Percentiles rank a stretch among this genome's conserved stretches.
Conservation (phyloP, 2,113 vertebrate species). For the Megaleporinus macrocephalus region DNA sequence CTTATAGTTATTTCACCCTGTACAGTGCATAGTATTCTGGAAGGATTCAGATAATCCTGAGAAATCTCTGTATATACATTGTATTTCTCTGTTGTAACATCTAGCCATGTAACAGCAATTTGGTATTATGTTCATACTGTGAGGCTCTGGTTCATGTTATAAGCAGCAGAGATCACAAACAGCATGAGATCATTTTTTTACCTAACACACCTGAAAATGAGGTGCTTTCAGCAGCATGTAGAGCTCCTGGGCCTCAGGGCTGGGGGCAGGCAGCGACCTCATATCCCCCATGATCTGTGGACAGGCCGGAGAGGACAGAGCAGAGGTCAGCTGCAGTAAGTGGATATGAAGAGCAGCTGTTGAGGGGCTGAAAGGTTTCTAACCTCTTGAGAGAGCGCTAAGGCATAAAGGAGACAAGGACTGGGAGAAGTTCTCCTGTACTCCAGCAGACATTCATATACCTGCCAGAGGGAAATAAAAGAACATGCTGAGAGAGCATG, state of each 20-base stretch:
- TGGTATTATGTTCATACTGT: not conserved
- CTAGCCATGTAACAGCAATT: too few relatives aligned
- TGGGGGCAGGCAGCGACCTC: slow-evolving; percentile 59
- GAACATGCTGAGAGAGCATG: not conserved
- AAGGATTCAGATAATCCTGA: too few relatives aligned
- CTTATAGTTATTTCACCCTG: too few relatives aligned
- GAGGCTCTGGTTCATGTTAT: not conserved
- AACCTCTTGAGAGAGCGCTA: slow-evolving; percentile 80
- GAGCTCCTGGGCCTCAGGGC: slow-evolving; percentile 82
- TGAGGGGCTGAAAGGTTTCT: slow-evolving; percentile 32
- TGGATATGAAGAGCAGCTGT: not conserved
- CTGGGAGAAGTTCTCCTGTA: slow-evolving; percentile 74
- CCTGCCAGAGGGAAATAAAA: slow-evolving; percentile 64
- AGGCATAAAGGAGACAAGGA: slow-evolving; percentile 75
- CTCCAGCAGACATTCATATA: slow-evolving; percentile 86
- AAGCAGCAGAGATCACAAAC: too few relatives aligned
- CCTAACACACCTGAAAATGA: slow-evolving; percentile 80
- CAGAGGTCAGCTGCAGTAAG: not conserved
- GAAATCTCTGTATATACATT: too few relatives aligned
- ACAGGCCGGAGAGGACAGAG: not conserved
- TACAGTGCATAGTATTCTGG: too few relatives aligned
- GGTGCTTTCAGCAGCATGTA: slow-evolving; percentile 76
- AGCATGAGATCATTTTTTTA: not conserved
- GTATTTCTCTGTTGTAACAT: too few relatives aligned
- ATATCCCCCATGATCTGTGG: slow-evolving; percentile 61